Evolutionary conservation across 2,797 vertebrate genomes (phyloP).

Genomic region (Moxostoma hubbsi): DNA sequence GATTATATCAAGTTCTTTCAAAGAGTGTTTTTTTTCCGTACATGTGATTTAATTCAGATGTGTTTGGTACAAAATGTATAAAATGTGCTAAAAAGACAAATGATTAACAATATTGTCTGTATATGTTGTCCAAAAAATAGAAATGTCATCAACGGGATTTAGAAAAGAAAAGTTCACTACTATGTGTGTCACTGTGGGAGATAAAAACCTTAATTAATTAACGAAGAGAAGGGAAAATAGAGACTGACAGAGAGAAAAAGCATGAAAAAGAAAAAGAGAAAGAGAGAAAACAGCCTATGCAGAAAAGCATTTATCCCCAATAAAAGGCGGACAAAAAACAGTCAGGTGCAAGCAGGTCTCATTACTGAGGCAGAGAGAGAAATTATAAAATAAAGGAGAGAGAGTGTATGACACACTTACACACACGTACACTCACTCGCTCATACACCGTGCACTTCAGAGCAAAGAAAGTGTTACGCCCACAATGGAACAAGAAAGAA

Average conservation of each 20-base stretch:
- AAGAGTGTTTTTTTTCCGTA: too few species aligned
- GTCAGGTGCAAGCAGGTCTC: conserved; percentile 67
- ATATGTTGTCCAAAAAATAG: not conserved
- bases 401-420: conserved; percentile 4
- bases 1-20: too few species aligned
- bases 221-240: conserved; percentile 45
- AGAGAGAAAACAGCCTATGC: conserved; percentile 41
- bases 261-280: conserved; percentile 26
- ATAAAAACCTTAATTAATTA: conserved; percentile 52
- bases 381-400: conserved; percentile 44
- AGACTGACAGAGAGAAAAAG: conserved; percentile 23
- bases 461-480: conserved; percentile 58
- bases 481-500: conserved; percentile 57
- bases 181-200: conserved; percentile 23
- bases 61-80: not conserved
- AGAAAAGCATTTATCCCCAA: conserved; percentile 55
- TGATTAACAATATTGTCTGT: not conserved
- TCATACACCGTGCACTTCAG: conserved; percentile 52
- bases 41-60: not conserved
- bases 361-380: conserved; percentile 61
- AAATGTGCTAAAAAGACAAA: not conserved
- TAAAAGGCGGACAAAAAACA: conserved; percentile 63
- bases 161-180: conserved; percentile 11
- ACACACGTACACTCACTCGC: conserved; percentile 32
- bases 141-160: not conserved